Conservation (phyloP, 2,797 vertebrate genomes). For the Mormyrus proboscirostris region DNA sequence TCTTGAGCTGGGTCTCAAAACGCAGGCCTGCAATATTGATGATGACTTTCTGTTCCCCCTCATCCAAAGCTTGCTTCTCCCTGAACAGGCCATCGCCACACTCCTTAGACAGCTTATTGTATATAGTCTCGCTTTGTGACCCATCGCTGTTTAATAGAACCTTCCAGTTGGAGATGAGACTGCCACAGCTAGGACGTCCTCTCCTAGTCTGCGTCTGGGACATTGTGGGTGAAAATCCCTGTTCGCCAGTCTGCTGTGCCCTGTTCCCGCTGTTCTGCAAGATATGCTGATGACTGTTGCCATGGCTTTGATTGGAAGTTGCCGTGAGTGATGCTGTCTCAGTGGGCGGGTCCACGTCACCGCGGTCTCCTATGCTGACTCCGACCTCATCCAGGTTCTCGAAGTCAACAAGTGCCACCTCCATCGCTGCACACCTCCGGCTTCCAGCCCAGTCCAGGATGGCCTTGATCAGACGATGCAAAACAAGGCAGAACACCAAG, state of each 20-base stretch:
- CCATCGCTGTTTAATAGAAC: conserved; percentile 72
- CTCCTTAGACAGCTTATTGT: conserved; percentile 75
- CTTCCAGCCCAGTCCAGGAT: conserved; percentile 40
- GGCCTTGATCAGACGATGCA: conserved; percentile 15
- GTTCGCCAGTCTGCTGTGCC: conserved; percentile 41
- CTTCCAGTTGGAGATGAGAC: conserved; percentile 79
- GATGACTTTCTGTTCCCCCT: conserved; percentile 82
- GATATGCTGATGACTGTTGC: conserved; percentile 35
- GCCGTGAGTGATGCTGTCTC: conserved; percentile 54
- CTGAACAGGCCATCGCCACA: conserved; percentile 64
- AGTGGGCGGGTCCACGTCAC: conserved; percentile 71
- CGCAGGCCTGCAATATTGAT: conserved; percentile 90
- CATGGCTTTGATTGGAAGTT: conserved; percentile 56
- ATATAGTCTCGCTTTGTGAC: conserved; percentile 74
- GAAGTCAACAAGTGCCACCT: conserved; percentile 88
- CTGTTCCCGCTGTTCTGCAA: conserved; percentile 37
- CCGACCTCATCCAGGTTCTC: conserved; percentile 82
- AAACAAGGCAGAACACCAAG: not conserved
- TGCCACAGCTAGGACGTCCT: conserved; percentile 67
- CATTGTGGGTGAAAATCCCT: conserved; percentile 46
- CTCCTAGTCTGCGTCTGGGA: conserved; percentile 59
- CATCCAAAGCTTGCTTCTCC: conserved; percentile 66
- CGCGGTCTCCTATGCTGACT: conserved; percentile 72
- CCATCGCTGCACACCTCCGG: conserved; percentile 70
- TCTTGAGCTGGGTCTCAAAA: conserved; percentile 90